Percentiles rank a stretch among this genome's conserved stretches.
Evolutionary conservation across 2,888 invertebrate species (phyloP).

Genomic region (Caenorhabditis afra): DNA sequence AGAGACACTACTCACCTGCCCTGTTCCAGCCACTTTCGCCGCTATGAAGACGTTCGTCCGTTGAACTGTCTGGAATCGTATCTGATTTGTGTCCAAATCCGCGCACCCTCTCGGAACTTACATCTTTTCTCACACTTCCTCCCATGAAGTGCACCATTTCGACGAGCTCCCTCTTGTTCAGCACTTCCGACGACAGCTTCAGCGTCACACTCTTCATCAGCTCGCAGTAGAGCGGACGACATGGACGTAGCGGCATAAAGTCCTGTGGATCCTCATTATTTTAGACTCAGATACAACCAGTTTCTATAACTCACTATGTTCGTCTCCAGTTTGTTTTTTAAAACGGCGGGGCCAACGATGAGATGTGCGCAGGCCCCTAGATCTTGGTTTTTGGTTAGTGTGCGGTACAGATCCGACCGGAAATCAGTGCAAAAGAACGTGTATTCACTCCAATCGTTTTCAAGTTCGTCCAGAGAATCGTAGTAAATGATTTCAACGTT

Average conservation of each 20-base stretch:
- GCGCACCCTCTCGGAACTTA: neutral
- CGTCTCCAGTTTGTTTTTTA: slow-evolving; percentile 49
- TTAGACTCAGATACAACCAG: neutral
- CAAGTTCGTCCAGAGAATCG: slow-evolving; percentile 40
- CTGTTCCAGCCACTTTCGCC: slow-evolving; percentile 47
- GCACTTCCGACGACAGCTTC: slow-evolving; percentile 57
- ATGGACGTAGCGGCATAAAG: slow-evolving; percentile 49
- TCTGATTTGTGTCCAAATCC: neutral
- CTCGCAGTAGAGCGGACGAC: slow-evolving; percentile 62
- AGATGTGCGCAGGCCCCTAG: slow-evolving; percentile 36
- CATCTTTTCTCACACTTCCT: slow-evolving; percentile 87
- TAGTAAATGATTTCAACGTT: slow-evolving; percentile 40
- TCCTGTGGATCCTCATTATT: slow-evolving; percentile 26
- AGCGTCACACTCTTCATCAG: slow-evolving; percentile 60
- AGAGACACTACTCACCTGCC: slow-evolving; percentile 32
- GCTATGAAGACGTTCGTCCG: slow-evolving; percentile 58
- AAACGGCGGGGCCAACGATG: slow-evolving; percentile 57
- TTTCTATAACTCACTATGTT: slow-evolving; percentile 4
- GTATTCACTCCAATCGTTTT: slow-evolving; percentile 45
- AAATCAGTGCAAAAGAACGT: slow-evolving; percentile 60
- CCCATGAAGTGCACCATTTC: slow-evolving; percentile 96
- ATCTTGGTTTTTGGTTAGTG: slow-evolving; percentile 50
- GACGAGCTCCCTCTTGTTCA: slow-evolving; percentile 82
- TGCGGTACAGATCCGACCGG: slow-evolving; percentile 42
- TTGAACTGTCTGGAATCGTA: slow-evolving; percentile 48